Evolutionary conservation across 2,113 vertebrate species (phyloP).

Genomic region (Lonchura striata): DNA sequence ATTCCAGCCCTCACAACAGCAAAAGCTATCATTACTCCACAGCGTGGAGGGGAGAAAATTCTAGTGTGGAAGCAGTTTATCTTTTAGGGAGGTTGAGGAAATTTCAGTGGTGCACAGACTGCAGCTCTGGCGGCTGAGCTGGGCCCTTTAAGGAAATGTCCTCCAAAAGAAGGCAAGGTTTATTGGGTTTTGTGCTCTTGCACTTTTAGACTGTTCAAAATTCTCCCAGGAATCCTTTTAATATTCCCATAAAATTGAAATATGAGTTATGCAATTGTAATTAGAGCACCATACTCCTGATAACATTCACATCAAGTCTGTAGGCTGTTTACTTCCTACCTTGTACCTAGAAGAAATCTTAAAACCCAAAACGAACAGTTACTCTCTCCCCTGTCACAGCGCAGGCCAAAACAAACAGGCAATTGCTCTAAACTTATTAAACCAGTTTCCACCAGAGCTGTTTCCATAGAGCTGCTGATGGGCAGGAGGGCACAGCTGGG

Average conservation of each 20-base stretch:
- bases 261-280: conserved; percentile 58
- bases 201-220: conserved; percentile 39
- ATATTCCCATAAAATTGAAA: conserved; percentile 70
- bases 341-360: not conserved
- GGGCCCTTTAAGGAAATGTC: conserved; percentile 52
- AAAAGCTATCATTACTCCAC: not conserved
- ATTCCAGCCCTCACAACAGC: not conserved
- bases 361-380: not conserved
- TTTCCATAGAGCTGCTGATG: not conserved
- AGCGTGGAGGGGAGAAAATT: not conserved
- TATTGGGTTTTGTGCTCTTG: conserved; percentile 26
- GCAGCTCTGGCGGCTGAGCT: not conserved
- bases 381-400: not conserved
- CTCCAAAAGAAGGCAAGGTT: conserved; percentile 34
- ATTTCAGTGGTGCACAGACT: not conserved
- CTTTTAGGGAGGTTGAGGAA: not conserved
- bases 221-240: conserved; percentile 66
- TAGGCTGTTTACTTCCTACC: conserved; percentile 9
- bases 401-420: not conserved
- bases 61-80: not conserved
- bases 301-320: not conserved
- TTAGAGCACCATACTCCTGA: conserved; percentile 47
- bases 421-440: not conserved
- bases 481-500: not conserved
- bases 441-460: not conserved